Base-by-base conservation (phyloP, 2,113 vertebrate genomes). In the Cephalopterus ornatus region DNA sequence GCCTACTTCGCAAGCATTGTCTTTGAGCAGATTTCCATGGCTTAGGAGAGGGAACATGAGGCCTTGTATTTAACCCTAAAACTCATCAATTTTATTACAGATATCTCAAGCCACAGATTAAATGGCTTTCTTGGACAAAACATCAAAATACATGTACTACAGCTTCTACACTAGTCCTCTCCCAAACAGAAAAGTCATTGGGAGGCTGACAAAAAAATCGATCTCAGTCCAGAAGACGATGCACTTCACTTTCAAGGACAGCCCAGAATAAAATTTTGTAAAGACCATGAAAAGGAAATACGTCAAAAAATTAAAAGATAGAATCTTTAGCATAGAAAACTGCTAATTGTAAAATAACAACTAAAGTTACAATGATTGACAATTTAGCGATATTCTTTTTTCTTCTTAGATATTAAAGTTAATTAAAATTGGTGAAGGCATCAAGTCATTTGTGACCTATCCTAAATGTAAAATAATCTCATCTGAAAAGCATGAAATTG, bases 401-500 rank as follows among this genome's bases (percentile, higher is more conserved):
- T 81, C 85, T 74, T 94, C 67, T 96, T 92, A 89, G 55, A 93
- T 86, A 93, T 84, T 93, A 84, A 89, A 95, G 87, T 94, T 97
- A 97, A 97, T 97, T 97, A 97, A 97, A 97, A 92, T 19, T 71
- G 47, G 70, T 94, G 89, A 96, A 93, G 86, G 95, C 95, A 95
- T 88, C 37, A 58, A 96, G 76, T 94, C 85, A 94, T 85, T 95
- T 94, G 76, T 96, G 89, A 96, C 92, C 96, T 85, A 87, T 58
- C 52, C 87, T 91, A 93, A 97, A 91, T 92, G 73, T 72, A 97
- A 94, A 91, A 92, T 94, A 97, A 97, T 97, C 95, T 94, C 86
- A 90, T 95, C 91, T 97, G 97, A 97, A 97, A 97, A 94, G 96
- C 97, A 97, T 97, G 96, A 97, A 97, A 97, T 97, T 92, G 93